Base-by-base conservation (phyloP, 2,113 vertebrate genomes). In the Oncorhynchus kisutch region DNA sequence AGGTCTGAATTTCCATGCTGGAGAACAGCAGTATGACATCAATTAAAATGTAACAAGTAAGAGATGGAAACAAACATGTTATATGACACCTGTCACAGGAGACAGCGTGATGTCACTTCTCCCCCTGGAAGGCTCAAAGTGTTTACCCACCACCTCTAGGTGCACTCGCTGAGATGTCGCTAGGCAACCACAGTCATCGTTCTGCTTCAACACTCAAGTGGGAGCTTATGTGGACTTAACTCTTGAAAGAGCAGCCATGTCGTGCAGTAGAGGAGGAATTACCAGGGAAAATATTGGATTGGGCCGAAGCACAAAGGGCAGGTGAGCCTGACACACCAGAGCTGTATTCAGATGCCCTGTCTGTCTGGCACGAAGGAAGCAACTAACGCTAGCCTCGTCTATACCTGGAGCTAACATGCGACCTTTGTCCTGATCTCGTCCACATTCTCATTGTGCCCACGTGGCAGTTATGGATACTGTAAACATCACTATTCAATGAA, bases 191-290 rank as follows among this genome's bases (percentile, higher is more conserved):
- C 87, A 75, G 83, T 82, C 85, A 87, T 81, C 81, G 85, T 88
- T 87, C 84, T 85, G 87, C 85, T 84, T 87, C 87, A 81, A 86
- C 89, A 85, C 90, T 91, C 89, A 88, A 91, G 89, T 85, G 88
- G 90, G 84, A 91, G 91, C 90, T 93, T 91, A 90, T 91, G 88
- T 90, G 87, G 90, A 89, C 83, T 93, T 91, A 92, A 90, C 84
- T 87, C 84, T 79, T 79, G 83, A 91, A 89, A 90, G 87, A 91
- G 91, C 88, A 88, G 85, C 74, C 77, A 82, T 85, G 87, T 82
- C 84, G 89, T 90, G 82, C 86, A 87, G 88, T 85, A 80, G 86
- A 67, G 83, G 71, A 9, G 78, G 90, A 89, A 92, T 93, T 91
- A 90, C 90, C 82, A 87, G 78, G 85, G 83, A 90, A 92, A 93